Evolutionary conservation across 2,113 vertebrate genomes (phyloP).

Genomic region (Lagopus muta): DNA sequence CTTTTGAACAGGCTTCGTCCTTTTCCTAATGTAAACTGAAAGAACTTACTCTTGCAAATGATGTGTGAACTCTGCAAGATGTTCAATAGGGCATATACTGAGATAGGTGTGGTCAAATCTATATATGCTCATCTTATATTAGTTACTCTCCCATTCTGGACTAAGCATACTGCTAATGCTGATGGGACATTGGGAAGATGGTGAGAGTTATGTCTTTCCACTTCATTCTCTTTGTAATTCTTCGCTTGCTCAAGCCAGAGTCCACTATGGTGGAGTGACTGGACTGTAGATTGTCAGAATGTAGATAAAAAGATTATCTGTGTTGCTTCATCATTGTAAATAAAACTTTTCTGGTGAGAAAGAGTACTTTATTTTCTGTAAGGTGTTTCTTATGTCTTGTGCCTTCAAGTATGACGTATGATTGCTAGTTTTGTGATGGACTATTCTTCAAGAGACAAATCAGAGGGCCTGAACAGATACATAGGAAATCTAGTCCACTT

Average conservation of each 20-base stretch:
- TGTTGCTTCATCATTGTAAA: not conserved
- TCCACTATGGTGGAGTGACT: not conserved
- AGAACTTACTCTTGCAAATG: not conserved
- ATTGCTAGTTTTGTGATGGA: not conserved
- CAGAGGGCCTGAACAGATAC: not conserved
- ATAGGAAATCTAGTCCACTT: not conserved
- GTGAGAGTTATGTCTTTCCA: fast-evolving
- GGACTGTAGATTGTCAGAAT: not conserved
- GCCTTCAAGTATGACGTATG: not conserved
- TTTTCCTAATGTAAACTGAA: not conserved
- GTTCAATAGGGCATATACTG: not conserved
- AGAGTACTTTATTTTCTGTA: not conserved
- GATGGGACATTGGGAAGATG: not conserved
- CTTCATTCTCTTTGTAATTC: not conserved
- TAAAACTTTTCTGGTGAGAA: not conserved
- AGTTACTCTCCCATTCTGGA: not conserved
- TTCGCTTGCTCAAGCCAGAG: not conserved
- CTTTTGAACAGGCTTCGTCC: not conserved
- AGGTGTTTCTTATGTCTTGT: not conserved
- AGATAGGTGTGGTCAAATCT: not conserved
- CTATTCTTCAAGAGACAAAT: not conserved
- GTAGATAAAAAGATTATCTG: not conserved
- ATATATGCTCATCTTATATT: not conserved
- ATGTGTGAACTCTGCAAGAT: not conserved
- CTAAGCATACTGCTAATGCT: not conserved